Percentiles rank a stretch among this genome's conserved stretches.
phyloP scores from a whole-genome alignment of 2,797 vertebrate genomes.

The Halcyon chelicuti region DNA sequence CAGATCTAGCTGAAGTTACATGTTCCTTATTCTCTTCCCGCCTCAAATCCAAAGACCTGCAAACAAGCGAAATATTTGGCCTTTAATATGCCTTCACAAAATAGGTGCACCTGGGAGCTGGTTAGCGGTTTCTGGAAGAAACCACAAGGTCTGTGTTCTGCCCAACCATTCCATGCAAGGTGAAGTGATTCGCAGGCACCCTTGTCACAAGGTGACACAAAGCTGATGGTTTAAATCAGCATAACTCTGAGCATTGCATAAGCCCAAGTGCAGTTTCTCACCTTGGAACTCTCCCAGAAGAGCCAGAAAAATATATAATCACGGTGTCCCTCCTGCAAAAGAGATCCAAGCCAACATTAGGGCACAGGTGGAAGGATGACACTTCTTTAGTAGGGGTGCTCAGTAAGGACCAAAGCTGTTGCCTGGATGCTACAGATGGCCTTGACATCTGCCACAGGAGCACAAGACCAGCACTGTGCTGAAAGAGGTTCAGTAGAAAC shows the following conservation, averaged over 20 bases:
- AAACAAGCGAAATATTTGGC: conserved; percentile 12
- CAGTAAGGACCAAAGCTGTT: neutral
- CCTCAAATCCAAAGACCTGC: conserved; percentile 29
- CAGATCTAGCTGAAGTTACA: neutral
- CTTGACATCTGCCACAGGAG: accelerated
- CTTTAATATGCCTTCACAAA: neutral
- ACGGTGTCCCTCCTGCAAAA: conserved; percentile 50
- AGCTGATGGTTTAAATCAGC: neutral
- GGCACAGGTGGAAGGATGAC: neutral
- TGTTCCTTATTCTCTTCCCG: neutral
- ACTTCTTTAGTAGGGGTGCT: neutral
- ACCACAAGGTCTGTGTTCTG: neutral
- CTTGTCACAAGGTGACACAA: neutral
- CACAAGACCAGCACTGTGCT: neutral
- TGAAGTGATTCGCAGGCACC: neutral
- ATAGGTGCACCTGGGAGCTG: neutral
- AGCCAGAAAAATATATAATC: conserved; percentile 48
- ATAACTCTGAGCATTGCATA: accelerated
- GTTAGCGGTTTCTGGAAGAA: neutral
- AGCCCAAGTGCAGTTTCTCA: conserved; percentile 19
- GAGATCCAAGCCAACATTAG: neutral
- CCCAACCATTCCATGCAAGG: neutral
- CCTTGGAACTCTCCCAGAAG: neutral
- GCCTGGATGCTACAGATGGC: neutral
- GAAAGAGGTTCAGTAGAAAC: neutral